phyloP scores from a whole-genome alignment of 1,140 invertebrate genomes.

The Drosophila ohnishii region DNA sequence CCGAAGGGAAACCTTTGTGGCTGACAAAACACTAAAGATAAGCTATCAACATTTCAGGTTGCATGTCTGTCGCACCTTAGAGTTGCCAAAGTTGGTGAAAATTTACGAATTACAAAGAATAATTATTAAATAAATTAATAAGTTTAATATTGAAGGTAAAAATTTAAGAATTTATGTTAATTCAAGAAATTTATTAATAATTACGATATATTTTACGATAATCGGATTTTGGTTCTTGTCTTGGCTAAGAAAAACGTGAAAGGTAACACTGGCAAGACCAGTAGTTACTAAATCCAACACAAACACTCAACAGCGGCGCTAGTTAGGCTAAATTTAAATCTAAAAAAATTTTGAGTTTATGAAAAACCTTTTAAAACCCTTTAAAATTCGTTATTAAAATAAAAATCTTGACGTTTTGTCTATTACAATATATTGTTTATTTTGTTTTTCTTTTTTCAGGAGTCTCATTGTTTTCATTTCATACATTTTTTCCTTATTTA shows the following conservation, averaged over 20 bases:
- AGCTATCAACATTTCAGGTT: slow-evolving; percentile 47
- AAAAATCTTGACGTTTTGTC: slow-evolving; percentile 29
- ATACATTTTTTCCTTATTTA: slow-evolving; percentile 59
- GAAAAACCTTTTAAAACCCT: background rate
- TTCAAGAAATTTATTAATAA: background rate
- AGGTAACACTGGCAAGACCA: background rate
- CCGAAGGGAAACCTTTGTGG: background rate
- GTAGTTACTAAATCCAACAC: background rate
- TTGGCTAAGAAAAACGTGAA: background rate
- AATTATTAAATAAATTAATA: background rate
- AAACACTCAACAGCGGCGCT: slow-evolving; percentile 1
- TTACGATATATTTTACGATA: slow-evolving; percentile 16
- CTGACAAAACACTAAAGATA: slow-evolving; percentile 49
- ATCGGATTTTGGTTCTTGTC: background rate
- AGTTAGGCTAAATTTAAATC: background rate
- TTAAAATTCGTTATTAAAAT: background rate
- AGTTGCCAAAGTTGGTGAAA: slow-evolving; percentile 6
- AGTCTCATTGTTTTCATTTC: slow-evolving; percentile 79
- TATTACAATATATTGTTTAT: slow-evolving; percentile 59
- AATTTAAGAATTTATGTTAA: too few species aligned
- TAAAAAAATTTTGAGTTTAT: background rate
- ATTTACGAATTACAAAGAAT: background rate
- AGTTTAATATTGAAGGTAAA: background rate
- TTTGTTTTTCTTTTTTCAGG: slow-evolving; percentile 62
- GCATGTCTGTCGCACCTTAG: slow-evolving; percentile 1